Conservation (phyloP, 2,113 vertebrate genomes). For the Hippocampus mohnikei region DNA sequence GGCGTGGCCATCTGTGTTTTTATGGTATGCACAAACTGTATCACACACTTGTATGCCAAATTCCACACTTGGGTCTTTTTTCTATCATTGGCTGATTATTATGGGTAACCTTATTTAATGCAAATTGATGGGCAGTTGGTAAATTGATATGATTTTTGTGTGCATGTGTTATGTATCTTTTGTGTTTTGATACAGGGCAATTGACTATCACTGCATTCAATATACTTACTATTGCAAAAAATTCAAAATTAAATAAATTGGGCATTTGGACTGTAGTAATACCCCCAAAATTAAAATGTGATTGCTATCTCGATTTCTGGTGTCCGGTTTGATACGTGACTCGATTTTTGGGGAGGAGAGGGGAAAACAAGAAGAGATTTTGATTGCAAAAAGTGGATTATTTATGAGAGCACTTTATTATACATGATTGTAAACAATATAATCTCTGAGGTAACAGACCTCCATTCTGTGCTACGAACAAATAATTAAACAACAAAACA, state of each 20-base stretch:
- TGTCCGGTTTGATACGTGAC: background rate
- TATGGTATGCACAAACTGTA: conserved; percentile 50
- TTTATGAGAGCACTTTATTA: too few relatives aligned
- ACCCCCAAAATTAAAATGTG: too few relatives aligned
- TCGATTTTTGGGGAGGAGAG: background rate
- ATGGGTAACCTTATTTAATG: background rate
- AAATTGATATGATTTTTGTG: background rate
- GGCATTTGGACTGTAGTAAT: background rate
- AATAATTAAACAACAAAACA: too few relatives aligned
- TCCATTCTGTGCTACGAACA: too few relatives aligned
- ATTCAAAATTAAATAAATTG: background rate
- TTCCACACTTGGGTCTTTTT: background rate
- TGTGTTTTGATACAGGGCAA: background rate
- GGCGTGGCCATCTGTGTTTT: conserved; percentile 57
- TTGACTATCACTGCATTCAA: background rate
- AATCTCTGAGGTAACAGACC: too few relatives aligned
- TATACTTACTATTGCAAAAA: background rate
- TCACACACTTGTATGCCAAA: background rate
- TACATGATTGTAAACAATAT: too few relatives aligned
- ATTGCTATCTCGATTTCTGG: background rate
- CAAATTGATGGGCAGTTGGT: background rate
- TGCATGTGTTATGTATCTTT: background rate
- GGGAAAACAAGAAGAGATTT: too few relatives aligned
- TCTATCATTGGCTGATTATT: background rate
- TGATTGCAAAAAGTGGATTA: too few relatives aligned